phyloP scores from a whole-genome alignment of 2,113 vertebrate species.

The Bubo scandiacus region DNA sequence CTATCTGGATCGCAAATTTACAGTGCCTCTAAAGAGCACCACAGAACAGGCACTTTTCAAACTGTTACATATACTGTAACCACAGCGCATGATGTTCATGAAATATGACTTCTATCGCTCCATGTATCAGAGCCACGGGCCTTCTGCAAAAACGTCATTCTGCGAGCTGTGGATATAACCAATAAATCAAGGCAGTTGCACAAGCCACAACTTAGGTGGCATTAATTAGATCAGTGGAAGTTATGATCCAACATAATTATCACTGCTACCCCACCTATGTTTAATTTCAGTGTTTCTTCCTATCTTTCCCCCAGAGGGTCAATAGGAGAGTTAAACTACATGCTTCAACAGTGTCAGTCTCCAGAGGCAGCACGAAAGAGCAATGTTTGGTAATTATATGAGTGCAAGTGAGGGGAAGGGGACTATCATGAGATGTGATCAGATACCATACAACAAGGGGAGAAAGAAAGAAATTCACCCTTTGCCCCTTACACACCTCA shows the following conservation, averaged over 20 bases:
- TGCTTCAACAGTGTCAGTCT: constrained; percentile 32
- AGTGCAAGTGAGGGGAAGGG: constrained; percentile 47
- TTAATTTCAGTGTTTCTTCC: constrained; percentile 52
- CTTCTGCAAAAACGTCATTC: not conserved
- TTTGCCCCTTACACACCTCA: not conserved
- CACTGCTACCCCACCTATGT: constrained; percentile 50
- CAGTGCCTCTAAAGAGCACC: constrained; percentile 42
- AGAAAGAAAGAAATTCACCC: not conserved
- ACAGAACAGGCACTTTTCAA: constrained; percentile 5
- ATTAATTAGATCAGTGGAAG: constrained; percentile 62
- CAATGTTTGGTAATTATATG: constrained; percentile 9
- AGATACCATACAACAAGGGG: not conserved
- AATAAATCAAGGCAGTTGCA: constrained; percentile 71
- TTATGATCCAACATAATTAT: constrained; percentile 58
- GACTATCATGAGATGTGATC: constrained; percentile 30
- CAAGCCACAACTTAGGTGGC: constrained; percentile 67
- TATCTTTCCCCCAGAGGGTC: constrained; percentile 55
- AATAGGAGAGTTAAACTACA: constrained; percentile 23
- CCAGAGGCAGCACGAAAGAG: constrained; percentile 18
- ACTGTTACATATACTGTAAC: not conserved
- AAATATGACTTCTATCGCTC: constrained; percentile 8
- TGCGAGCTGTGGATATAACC: constrained; percentile 34
- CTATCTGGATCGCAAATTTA: not conserved
- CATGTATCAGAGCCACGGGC: not conserved
- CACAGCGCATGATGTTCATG: not conserved